Base-by-base conservation (phyloP, 1,140 invertebrate genomes). In the Drosophila miranda region DNA sequence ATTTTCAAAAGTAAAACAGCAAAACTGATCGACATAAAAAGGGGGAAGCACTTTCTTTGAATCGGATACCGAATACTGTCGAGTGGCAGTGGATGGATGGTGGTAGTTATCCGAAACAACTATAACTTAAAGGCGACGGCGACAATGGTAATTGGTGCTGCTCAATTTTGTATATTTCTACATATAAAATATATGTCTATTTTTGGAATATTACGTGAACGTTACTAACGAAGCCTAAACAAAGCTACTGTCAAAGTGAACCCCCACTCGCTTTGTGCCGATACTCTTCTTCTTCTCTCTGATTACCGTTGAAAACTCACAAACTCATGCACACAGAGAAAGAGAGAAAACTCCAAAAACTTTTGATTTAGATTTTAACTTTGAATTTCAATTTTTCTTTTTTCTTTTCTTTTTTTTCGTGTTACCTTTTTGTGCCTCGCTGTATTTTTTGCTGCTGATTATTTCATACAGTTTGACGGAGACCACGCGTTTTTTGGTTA, bases 341-440 rank as follows among this genome's bases (percentile, higher is more conserved):
- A 55, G 38, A 64, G 56, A 68, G 63, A 72, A 67, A 50, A 63
- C 51, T 51, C 52, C 34, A 11, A 51, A 68, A 50, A 38, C 14
- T 54, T 46, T 67, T 57, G 52, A 62, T 43, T 62, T 61, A 50
- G 26, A 58, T 26, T 60, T 63, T 42, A 43, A 63, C 34, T 63
- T 63, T 9, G 23, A 73, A 73, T 73, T 74, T 63, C 28, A 74
- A 73, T 74, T 74, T 74, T 48, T 64, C 70, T 73, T 74, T 72
- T n/a, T n/a, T n/a, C n/a, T n/a, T n/a, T n/a, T n/a, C n/a, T n/a
- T n/a, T n/a, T n/a, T 62, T 38, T 49, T 50, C 41, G 30, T 44
- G 41, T 43, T 48, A 26, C 21, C 41, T 72, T 71, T 42, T 21
- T 48, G 34, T 42, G n/a, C 46, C 41, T 74, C 43, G 63, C 34